Evolutionary conservation across 2,113 vertebrate genomes (phyloP), one percentile per base, ranked within the genome.

Genomic region (Machaerirhynchus nigripectus): DNA sequence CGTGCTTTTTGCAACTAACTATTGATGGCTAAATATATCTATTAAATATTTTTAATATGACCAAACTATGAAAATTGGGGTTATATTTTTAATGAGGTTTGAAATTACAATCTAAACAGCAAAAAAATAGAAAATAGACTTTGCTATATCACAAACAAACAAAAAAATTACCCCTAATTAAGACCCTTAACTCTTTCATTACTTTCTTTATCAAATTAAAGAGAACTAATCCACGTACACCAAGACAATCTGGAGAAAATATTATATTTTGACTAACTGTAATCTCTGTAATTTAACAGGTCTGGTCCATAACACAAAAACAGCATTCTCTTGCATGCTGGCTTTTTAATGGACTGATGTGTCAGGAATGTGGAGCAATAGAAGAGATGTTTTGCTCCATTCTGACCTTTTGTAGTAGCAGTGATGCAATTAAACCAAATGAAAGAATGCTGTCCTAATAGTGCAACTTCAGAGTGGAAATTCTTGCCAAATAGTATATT

Each of bases 401-500:
- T 96, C 42, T 93, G 91, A 87, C 49, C 78, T 96, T 86, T 84
- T 73, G 39, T 76, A 79, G 46, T 57, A 87, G 40, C 49, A 71
- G 37, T 65, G 56, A 79, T 64, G 40, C 0, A 0, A 68, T 84
- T 92, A 94, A 93, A 95, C 20, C 47, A 83, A 49, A 88, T 87
- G 57, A 89, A 85, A 92, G 21, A 19, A 65, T 94, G 33, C n/a
- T 90, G 26, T 78, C 60, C 42, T 95, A 81, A 78, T 33, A 84
- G 19, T 15, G 9, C 49, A 96, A 16, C 17, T 81, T 94, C 81
- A 89, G 46, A 96, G 56, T 3, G 2, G 31, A 91, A 87, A 61
- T 61, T 56, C 44, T 52, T 84, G 27, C 78, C 44, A 92, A 94
- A 78, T 49, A 78, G 7, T 78, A 71, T 52, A 56, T 93, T 76